Base-by-base conservation (phyloP, 37 sponge, comb jelly and placozoan genomes). In the Halichondria panicea region DNA sequence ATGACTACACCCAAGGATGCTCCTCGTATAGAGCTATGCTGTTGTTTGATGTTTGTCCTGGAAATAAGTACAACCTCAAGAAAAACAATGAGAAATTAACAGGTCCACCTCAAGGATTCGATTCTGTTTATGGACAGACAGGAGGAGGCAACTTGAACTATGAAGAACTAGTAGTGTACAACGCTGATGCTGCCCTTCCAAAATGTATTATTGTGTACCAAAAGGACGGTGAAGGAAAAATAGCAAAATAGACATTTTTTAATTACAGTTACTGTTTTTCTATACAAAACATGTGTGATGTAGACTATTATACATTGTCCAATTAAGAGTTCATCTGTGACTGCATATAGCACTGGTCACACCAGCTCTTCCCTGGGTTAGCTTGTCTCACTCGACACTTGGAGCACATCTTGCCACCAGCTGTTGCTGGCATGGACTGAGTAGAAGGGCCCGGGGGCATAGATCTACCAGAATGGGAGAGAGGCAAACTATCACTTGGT, bases 1-100 rank as follows among this genome's bases (percentile, higher is more conserved):
- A 93, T 48, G 87, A 88, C 61, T 93, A 93, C 67, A 93, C 94
- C 13, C 78, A 74, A 32, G 94, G 94, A 11, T 19, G 8, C 28
- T 35, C 54, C 30, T 65, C 52, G 24, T 76, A 84, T 60, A 45
- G 94, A 33, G 87, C 87, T 24, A 89, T 93, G 83, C 46, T 93
- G 35, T 70, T 81, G 25, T 78, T 72, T 42, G 78, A 88, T 40
- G 86, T 88, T 43, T 83, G 65, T 22, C 86, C 81, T 5, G 94
- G 94, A 12, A 78, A 48, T 22, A 84, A 84, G 46, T 66, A 85
- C 52, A 32, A 38, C 12, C 41, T 81, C 2, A 55, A 62, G 27
- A 88, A 63, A 18, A 63, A 84, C 42, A 44, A 85, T 38, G 64
- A 75, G 4, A 57, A 64, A 3, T 54, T 78, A 43, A 79, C 32